These are phyloP conservation scores for Quadriops clusia DNA, from an alignment of 2,888 invertebrate genomes.

Conservation along the genomic window DNA sequence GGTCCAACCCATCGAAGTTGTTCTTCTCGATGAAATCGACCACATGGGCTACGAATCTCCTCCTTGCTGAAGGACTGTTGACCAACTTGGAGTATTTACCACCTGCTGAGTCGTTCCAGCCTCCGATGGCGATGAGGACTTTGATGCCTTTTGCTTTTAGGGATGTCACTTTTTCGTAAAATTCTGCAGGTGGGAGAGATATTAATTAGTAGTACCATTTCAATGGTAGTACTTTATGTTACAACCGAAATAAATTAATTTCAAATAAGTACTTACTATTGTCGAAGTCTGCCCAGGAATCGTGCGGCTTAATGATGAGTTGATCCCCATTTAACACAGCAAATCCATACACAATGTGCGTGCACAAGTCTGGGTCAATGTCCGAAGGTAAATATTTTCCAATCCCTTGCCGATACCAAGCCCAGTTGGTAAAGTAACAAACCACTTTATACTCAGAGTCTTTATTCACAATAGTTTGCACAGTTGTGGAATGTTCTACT, in stretches of 20 bases:
- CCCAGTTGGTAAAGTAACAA: constrained; percentile 91
- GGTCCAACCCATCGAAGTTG: constrained; percentile 80
- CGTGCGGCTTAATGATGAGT: constrained; percentile 71
- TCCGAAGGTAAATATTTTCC: constrained; percentile 74
- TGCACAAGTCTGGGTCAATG: constrained; percentile 75
- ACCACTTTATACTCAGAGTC: constrained; percentile 57
- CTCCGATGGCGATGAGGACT: constrained; percentile 80
- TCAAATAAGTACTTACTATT: constrained; percentile 50
- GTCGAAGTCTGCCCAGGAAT: constrained; percentile 80
- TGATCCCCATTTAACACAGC: constrained; percentile 70
- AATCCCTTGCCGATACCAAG: constrained; percentile 77
- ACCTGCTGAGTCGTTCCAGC: constrained; percentile 90
- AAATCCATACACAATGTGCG: constrained; percentile 87
- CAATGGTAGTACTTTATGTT: constrained; percentile 6
- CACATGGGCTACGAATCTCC: constrained; percentile 62
- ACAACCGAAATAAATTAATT: constrained; percentile 8
- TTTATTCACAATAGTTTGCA: constrained; percentile 21
- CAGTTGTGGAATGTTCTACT: constrained; percentile 14
- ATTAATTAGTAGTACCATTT: no score
- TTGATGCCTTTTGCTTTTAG: constrained; percentile 63
- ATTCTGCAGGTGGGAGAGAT: constrained; percentile 55
- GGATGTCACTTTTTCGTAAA: constrained; percentile 74
- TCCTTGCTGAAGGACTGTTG: constrained; percentile 56
- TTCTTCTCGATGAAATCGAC: constrained; percentile 66
- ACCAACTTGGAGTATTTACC: constrained; percentile 79